These are phyloP conservation scores for Tribolium madens DNA, from an alignment of 1,140 invertebrate genomes.

Conservation along the genomic window DNA sequence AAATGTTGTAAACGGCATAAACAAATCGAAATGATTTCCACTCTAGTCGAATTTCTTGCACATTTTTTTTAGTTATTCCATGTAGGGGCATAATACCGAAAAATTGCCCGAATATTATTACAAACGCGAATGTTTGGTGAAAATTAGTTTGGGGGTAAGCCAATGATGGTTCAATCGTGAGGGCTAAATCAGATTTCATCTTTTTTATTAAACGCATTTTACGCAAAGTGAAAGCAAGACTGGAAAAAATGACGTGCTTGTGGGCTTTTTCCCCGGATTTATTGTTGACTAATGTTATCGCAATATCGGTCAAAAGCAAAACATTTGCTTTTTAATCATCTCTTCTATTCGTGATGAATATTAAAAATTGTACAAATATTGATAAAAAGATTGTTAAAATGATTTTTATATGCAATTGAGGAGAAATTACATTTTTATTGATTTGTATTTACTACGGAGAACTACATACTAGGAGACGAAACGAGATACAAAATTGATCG, in stretches of 20 bases:
- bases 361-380: constrained; percentile 18
- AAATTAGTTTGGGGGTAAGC: constrained; percentile 41
- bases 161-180: constrained; percentile 49
- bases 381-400: background rate
- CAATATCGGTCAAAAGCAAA: constrained; percentile 19
- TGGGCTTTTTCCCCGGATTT: background rate
- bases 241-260: background rate
- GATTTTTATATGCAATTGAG: background rate
- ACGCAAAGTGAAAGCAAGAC: background rate
- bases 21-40: constrained; percentile 54
- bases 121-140: constrained; percentile 53
- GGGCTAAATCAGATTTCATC: constrained; percentile 49
- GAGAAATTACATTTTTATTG: background rate
- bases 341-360: background rate
- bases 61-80: constrained; percentile 44
- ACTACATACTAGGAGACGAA: no score
- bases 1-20: constrained; percentile 53
- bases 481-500: no score
- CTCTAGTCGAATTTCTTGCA: constrained; percentile 50
- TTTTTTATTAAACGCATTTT: constrained; percentile 49
- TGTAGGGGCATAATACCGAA: constrained; percentile 59
- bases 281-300: constrained; percentile 14
- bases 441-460: no score
- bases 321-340: constrained; percentile 1
- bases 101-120: constrained; percentile 54